Conservation (phyloP, 2,797 vertebrate species). For the Xiphophorus birchmanni region DNA sequence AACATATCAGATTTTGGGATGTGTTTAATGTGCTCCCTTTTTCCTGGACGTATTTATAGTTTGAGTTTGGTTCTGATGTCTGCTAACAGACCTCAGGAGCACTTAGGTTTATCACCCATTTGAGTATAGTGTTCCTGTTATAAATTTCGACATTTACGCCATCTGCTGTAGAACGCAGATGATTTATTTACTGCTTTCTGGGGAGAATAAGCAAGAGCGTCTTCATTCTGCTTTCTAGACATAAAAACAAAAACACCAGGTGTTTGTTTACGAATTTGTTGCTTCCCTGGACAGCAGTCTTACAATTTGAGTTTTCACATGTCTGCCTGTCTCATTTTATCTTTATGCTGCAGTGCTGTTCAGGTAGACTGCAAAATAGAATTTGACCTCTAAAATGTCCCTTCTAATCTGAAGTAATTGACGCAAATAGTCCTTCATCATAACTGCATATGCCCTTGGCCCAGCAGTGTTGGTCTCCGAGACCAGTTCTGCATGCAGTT, state of each 20-base stretch:
- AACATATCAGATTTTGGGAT: conserved; percentile 1
- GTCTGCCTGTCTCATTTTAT: conserved; percentile 29
- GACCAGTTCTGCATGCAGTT: conserved; percentile 10
- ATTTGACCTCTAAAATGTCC: conserved; percentile 60
- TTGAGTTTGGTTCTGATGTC: background rate
- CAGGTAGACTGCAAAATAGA: conserved; percentile 47
- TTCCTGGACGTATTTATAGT: background rate
- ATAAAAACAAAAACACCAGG: background rate
- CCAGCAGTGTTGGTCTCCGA: conserved; percentile 20
- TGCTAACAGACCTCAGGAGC: background rate
- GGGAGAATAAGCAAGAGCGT: background rate
- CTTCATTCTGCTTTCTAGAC: conserved; percentile 8
- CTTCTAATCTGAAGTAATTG: conserved; percentile 68
- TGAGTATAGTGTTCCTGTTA: conserved; percentile 3
- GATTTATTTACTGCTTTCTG: conserved; percentile 17
- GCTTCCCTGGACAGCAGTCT: background rate
- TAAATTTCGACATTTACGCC: conserved; percentile 13
- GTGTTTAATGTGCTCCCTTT: background rate
- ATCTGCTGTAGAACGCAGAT: conserved; percentile 1
- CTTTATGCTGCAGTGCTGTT: conserved; percentile 40
- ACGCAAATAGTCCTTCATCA: conserved; percentile 61
- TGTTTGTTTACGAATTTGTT: conserved; percentile 3
- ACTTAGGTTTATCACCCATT: conserved; percentile 28
- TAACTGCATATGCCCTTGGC: conserved; percentile 48
- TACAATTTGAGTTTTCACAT: background rate